Evolutionary conservation across 1,140 invertebrate species (phyloP), one percentile per base, ranked within the genome.

Genomic region (Micrasema longulum): DNA sequence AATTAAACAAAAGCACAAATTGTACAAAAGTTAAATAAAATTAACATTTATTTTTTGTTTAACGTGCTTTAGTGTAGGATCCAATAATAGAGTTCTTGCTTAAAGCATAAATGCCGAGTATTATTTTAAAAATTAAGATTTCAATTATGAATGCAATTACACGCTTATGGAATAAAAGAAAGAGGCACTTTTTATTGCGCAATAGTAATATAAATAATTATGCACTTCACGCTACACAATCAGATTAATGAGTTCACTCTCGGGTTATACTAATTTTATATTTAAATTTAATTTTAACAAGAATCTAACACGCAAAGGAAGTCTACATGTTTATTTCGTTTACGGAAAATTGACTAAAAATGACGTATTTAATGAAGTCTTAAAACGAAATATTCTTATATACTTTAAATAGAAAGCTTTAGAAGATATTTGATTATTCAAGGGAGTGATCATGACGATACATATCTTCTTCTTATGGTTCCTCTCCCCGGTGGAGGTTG

Each of bases 241-340:
- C 53, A 35, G 16, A 35, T 14, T 57, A 57, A 38, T 18, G 53
- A 57, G 50, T 26, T 14, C 26, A 36, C 53, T 57, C 23, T n/a
- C n/a, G n/a, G 53, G 31, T 31, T 57, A 18, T 6, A 35, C n/a
- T 57, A 35, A 57, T n/a, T n/a, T n/a, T n/a, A n/a, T n/a, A 35
- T 31, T 11, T 35, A 57, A 9, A 36, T 36, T 16, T n/a, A 3
- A 1, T 36, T 2, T 0, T 6, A 16, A 12, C 2, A 35, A 57
- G 31, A 31, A 6, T 20, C 11, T 20, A 52, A 20, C 5, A 14
- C 12, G n/a, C 48, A 50, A 50, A 22, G 48, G 48, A 20, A 12
- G 47, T 50, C 47, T 16, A 12, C 7, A 48, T 12, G n/a, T 45
- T 45, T 14, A 16, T 16, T 16, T 12, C n/a, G 2, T 9, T 45